Base-by-base conservation (phyloP, 2,888 invertebrate species). In the Eupeodes latifasciatus region DNA sequence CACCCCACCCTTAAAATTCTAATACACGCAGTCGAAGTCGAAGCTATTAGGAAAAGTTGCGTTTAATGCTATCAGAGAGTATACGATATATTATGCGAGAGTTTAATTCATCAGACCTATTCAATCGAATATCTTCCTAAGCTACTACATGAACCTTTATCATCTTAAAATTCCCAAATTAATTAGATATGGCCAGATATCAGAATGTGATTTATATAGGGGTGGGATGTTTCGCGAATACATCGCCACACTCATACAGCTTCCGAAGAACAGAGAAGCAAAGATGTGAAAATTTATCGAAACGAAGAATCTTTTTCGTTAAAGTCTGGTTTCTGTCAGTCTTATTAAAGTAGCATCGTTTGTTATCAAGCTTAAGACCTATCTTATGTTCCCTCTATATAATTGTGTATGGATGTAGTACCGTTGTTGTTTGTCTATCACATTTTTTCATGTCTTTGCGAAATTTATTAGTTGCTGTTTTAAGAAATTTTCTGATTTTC, bases 121-220 rank as follows among this genome's bases (percentile, higher is more conserved):
- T 72, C 47, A 59, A 72, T 72, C 27, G 72, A 47, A 59, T 72
- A 72, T 72, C 59, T 59, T 59, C 9, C 27, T 59, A 19, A 69
- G 69, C 55, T 57, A 44, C 47, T 47, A 47, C 72, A 72, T 59
- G 34, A 11, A 59, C 27, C 47, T 12, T 27, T 40, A 59, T 59
- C 57, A 44, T 47, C 47, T 72, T 72, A 59, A 59, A 59, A 72
- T 72, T n/a, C 61, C 81, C 57, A 72, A 76, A 81, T 85, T 81
- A 81, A 85, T 85, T 77, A 85, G 81, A 81, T 72, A 51, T 44
- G 66, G 7, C 59, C 75, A 57, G 71, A 27, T 27, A 27, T 27
- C 66, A 69, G 40, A 57, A 77, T 85, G 85, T 76, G 72, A 85
- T 85, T 81, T 85, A 81, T 85, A 81, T 85, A 76, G 53, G 64